Conservation (phyloP, 2,113 vertebrate species). For the Hiodon tergisus region DNA sequence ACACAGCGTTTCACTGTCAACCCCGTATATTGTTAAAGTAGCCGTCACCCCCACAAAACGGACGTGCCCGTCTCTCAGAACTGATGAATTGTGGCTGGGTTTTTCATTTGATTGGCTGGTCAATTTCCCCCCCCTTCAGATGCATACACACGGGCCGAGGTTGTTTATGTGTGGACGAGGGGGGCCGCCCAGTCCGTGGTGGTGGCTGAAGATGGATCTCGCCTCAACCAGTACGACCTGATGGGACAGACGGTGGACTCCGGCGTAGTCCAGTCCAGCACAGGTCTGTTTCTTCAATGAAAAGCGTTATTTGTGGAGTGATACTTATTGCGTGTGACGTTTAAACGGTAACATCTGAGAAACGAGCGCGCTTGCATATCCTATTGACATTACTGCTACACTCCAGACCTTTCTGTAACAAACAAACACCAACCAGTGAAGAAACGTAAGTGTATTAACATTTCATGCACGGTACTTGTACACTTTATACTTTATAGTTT, state of each 20-base stretch:
- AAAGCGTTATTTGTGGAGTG: background rate
- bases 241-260: constrained; percentile 93
- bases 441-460: no score
- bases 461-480: no score
- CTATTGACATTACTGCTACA: background rate
- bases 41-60: background rate
- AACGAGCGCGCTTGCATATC: background rate
- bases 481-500: no score
- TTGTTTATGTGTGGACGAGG: constrained; percentile 92
- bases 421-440: no score
- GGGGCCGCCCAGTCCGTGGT: constrained; percentile 90
- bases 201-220: constrained; percentile 93
- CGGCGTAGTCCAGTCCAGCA: constrained; percentile 94
- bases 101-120: constrained; percentile 27
- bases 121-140: constrained; percentile 61
- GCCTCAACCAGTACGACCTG: constrained; percentile 93
- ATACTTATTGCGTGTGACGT: background rate
- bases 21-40: background rate
- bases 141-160: constrained; percentile 93
- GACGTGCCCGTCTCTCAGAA: background rate
- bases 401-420: constrained; percentile 10
- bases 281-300: constrained; percentile 63
- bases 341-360: background rate
- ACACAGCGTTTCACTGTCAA: background rate
- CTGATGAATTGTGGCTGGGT: constrained; percentile 2